Evolutionary conservation across 2,113 vertebrate species (phyloP), one percentile per base, ranked within the genome.

Genomic region (Lampris incognitus): DNA sequence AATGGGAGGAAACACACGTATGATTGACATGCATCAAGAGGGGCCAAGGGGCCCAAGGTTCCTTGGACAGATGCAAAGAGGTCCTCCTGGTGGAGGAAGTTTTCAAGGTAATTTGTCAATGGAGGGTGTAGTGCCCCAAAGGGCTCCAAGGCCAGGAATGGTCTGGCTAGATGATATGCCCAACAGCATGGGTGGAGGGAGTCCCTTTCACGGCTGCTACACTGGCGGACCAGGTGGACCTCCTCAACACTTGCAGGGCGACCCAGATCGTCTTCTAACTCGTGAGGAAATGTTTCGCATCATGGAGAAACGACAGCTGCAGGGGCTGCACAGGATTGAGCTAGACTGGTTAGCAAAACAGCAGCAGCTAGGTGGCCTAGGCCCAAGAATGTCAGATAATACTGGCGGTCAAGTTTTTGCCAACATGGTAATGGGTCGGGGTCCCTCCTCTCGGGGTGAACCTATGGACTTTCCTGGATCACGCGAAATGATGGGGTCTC

Each of bases 211-310:
- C 91, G 96, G 87, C 88, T 95, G 67, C 79, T 95, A 96, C 74
- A 92, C 95, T 0, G 90, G 91, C 1, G 94, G 97, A 7, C 79
- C 78, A 42, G 72, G 83, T 42, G 89, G 87, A 24, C 85, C 86
- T 36, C 79, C 86, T 38, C 93, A 93, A 62, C 92, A 93, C 64
- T 74, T 95, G 78, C 97, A 96, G 83, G 94, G 95, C 3, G 97
- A 97, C 48, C 87, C 94, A 0, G 98, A 99, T 51, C 94, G 97
- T 13, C 94, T 97, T 41, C 89, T 99, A 82, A 94, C 95, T 9
- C 39, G 96, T 0, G 97, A 99, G 77, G 97, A 99, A 86, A 94
- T 99, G 85, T 92, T 98, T 83, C 94, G 96, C 54, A 96, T 98
- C 65, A 95, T 97, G 88, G 93, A 98, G 55, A 95, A 98, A 87